Evolutionary conservation across 2,113 vertebrate genomes (phyloP), one percentile per base, ranked within the genome.

Genomic region (Rostratula benghalensis): DNA sequence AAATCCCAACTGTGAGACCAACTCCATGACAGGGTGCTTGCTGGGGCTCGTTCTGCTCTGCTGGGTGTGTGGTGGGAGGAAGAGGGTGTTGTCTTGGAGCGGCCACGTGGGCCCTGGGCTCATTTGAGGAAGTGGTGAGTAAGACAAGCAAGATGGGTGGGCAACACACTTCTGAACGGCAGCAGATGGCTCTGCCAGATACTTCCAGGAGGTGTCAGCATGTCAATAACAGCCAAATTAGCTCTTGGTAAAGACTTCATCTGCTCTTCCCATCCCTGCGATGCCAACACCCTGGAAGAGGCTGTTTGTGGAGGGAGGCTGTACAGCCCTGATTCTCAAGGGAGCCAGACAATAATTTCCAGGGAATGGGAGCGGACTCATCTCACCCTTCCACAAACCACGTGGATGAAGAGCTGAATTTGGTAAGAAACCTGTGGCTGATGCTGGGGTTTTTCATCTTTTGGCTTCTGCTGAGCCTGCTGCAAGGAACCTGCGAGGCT

Each of bases 21-120:
- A 5, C 19, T 9, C 68, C 21, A 1, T 14, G 0, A 8, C 63
- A 2, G 33, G 4, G 79, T 4, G 3, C 60, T 27, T 16, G 51
- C 71, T 2, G 10, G n/a, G 83, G 61, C 71, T 76, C 6, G 70
- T 41, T 24, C 19, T 1, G 63, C 53, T 23, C 30, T 7, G 53
- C 23, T 3, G 50, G 23, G 18, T 1, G 41, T 2, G 31, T 27
- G 69, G 43, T 3, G 45, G 69, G 78, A 68, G 69, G 69, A 60
- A 39, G 46, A 60, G 39, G 70, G 70, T 11, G 54, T 70, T 0
- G 28, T 23, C 60, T 51, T 33, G 1, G 8, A 35, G 60, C 9
- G 5, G 35, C 33, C 23, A 8, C 0, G 59, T 30, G 59, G 89
- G 43, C 68, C 17, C 19, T 23, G 4, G 68, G 11, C 39, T 74